Conservation (phyloP, 2,888 invertebrate species). For the Asteroscopus sphinx region DNA sequence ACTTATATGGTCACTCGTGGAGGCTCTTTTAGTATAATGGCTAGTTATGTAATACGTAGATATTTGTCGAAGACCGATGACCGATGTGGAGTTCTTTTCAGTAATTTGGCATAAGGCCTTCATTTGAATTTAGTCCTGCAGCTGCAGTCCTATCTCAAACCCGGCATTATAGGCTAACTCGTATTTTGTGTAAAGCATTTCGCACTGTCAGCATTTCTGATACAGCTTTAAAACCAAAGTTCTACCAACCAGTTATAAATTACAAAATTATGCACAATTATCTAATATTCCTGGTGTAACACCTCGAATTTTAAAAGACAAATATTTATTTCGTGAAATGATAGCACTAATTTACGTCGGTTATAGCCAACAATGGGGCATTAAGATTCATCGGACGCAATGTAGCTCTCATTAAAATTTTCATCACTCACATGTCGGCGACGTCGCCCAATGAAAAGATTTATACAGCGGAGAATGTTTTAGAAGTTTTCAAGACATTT, state of each 20-base stretch:
- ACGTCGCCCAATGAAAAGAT: slow-evolving; percentile 52
- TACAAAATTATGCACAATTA: slow-evolving; percentile 45
- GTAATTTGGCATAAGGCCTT: no score
- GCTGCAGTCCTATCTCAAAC: no score
- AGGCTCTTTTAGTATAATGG: no score
- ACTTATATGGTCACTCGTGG: no score
- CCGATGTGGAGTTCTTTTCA: no score
- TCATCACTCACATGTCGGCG: slow-evolving; percentile 49
- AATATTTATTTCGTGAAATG: slow-evolving; percentile 63
- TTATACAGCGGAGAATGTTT: slow-evolving; percentile 34
- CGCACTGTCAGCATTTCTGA: no score
- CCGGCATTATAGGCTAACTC: no score
- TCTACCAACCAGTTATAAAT: slow-evolving; percentile 34
- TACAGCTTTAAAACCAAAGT: no score
- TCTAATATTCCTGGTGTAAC: slow-evolving; percentile 53
- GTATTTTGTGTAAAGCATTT: no score
- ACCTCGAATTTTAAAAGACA: slow-evolving; percentile 42
- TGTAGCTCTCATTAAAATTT: slow-evolving; percentile 59
- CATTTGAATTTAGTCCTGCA: no score
- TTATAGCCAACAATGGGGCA: slow-evolving; percentile 56
- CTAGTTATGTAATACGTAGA: no score
- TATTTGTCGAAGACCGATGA: no score
- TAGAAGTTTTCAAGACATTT: slow-evolving; percentile 17
- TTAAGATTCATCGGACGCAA: slow-evolving; percentile 56
- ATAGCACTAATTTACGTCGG: slow-evolving; percentile 42